Evolutionary conservation across 37 sponge, comb jelly and placozoan genomes (phyloP), one percentile per base, ranked within the genome.

Genomic region (Geodia barretti): DNA sequence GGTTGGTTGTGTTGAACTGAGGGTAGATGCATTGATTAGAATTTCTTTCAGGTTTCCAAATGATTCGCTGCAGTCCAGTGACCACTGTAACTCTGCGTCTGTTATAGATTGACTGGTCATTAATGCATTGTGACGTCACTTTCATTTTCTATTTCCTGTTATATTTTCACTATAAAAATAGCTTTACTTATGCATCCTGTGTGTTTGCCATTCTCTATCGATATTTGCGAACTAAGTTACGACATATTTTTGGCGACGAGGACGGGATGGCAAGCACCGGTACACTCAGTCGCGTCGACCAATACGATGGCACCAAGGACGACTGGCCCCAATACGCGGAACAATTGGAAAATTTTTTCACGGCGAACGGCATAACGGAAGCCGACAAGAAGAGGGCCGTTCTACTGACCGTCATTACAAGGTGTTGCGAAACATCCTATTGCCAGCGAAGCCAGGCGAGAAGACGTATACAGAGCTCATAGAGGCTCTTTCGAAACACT

Each of bases 181-280:
- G n/a, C n/a, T n/a, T n/a, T n/a, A n/a, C n/a, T n/a, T n/a, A n/a
- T n/a, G n/a, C n/a, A n/a, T n/a, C n/a, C n/a, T n/a, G n/a, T n/a
- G n/a, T n/a, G n/a, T n/a, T n/a, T n/a, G n/a, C n/a, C n/a, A n/a
- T n/a, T n/a, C n/a, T n/a, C n/a, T n/a, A n/a, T n/a, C n/a, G n/a
- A n/a, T n/a, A n/a, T n/a, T n/a, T n/a, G n/a, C n/a, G n/a, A n/a
- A n/a, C n/a, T n/a, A n/a, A n/a, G n/a, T n/a, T n/a, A n/a, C n/a
- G n/a, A n/a, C n/a, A n/a, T n/a, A n/a, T n/a, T n/a, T n/a, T 47
- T 47, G 54, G 54, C 54, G 54, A 47, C 54, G 54, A 47, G 54
- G 54, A 47, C 54, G 54, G 54, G 54, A 47, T 47, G 54, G 54
- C 54, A 17, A 14, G 11, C 54, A 47, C 54, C 54, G 54, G 54